Percentiles rank a stretch among this genome's conserved stretches.
phyloP scores from a whole-genome alignment of 2,888 invertebrate species.

The Lithodes maja region DNA sequence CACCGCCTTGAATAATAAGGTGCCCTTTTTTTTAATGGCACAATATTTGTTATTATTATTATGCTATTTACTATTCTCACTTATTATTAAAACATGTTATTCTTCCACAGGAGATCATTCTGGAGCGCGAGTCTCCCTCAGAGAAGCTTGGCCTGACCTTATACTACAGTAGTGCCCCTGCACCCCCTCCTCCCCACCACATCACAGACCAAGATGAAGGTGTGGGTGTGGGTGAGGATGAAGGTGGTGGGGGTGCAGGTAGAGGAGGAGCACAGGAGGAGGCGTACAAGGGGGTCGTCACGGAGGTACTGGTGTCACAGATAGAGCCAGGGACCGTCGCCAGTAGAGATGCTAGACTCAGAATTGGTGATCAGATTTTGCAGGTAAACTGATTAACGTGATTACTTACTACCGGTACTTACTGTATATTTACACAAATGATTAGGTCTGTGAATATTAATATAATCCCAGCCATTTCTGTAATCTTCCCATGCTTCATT shows the following conservation, averaged over 20 bases:
- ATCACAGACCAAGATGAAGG: slow-evolving; percentile 41
- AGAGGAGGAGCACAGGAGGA: slow-evolving; percentile 35
- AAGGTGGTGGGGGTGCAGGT: slow-evolving; percentile 12
- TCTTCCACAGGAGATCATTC: slow-evolving; percentile 80
- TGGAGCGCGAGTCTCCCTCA: slow-evolving; percentile 78
- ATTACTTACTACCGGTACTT: too few relatives aligned
- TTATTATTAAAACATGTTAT: background rate
- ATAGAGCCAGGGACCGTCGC: slow-evolving; percentile 80
- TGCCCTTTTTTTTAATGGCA: too few relatives aligned
- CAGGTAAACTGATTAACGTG: too few relatives aligned
- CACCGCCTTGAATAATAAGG: too few relatives aligned
- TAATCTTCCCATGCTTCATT: too few relatives aligned
- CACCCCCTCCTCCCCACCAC: slow-evolving; percentile 73
- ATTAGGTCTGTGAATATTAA: background rate
- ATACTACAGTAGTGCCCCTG: slow-evolving; percentile 79
- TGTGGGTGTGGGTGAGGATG: slow-evolving; percentile 47
- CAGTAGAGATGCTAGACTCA: slow-evolving; percentile 79
- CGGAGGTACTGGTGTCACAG: slow-evolving; percentile 83
- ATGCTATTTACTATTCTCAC: too few relatives aligned
- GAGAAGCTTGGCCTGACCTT: slow-evolving; percentile 82
- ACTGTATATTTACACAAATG: background rate
- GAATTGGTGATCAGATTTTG: slow-evolving; percentile 81
- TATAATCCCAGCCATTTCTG: too few relatives aligned
- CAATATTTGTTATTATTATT: too few relatives aligned
- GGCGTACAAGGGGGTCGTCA: slow-evolving; percentile 73